Conservation (phyloP, 2,113 vertebrate genomes). For the Panurus biarmicus region DNA sequence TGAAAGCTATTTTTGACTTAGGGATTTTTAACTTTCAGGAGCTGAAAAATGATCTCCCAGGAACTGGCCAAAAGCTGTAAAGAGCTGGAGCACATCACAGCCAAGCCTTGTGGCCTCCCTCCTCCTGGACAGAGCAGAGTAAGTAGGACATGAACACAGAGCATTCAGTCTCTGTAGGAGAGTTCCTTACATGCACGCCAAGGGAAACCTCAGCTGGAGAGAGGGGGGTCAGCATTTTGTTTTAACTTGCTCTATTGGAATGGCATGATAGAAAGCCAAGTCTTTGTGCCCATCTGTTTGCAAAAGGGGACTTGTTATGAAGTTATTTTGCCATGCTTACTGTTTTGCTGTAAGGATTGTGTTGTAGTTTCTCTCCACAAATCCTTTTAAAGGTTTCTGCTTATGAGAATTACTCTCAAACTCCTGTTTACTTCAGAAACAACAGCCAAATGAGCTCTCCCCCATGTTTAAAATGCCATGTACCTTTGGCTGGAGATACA, state of each 20-base stretch:
- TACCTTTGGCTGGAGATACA: not conserved
- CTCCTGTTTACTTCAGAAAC: not conserved
- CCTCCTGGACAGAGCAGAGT: not conserved
- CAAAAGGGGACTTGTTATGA: not conserved
- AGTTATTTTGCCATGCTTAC: not conserved
- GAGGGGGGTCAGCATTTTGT: not conserved
- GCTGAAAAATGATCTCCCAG: not conserved
- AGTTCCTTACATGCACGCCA: fast-evolving
- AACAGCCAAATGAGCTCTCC: not conserved
- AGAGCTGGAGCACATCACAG: not conserved
- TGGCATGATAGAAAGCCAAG: not conserved
- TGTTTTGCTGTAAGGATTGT: not conserved
- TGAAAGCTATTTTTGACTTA: not conserved
- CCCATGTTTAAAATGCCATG: not conserved
- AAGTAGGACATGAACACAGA: not conserved
- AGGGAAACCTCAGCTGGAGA: not conserved
- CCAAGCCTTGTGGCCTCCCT: not conserved
- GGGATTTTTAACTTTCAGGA: not conserved
- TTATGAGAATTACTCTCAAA: not conserved
- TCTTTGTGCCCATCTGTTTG: not conserved
- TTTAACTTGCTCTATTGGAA: not conserved
- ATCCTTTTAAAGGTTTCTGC: not conserved
- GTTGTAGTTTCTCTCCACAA: not conserved
- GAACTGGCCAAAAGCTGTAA: not conserved
- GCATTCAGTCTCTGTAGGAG: not conserved